Base-by-base conservation (phyloP, 2,888 invertebrate species). In the Bembecia ichneumoniformis region DNA sequence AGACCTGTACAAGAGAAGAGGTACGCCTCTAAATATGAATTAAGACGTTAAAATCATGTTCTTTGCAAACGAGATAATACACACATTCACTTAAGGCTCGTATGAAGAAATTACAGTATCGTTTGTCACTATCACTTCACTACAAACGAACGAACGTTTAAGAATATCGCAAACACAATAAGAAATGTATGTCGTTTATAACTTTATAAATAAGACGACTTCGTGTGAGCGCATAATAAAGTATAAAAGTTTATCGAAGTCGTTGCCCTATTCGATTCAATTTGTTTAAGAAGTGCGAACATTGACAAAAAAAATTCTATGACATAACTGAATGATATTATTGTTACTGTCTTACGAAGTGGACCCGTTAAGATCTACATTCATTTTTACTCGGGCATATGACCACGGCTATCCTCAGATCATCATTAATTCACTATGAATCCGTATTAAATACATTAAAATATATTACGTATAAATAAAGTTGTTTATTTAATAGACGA, bases 141-240 rank as follows among this genome's bases (percentile, higher is more conserved):
- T 56, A 58, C 61, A 68, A 66, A 28, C 28, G 28, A 2, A 28
- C 40, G 17, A 68, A 68, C 63, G 66, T 74, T 74, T 58, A 66
- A 62, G 63, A 64, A 62, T 57, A 58, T 55, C 56, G 57, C 55
- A 57, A 52, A 62, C 62, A 64, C 68, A 69, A 67, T 69, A 71
- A 69, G 64, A 64, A 63, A 66, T 65, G 66, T 65, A 55, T 59
- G 58, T 63, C 62, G 59, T 76, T 77, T 71, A 73, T 72, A 74
- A 74, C 75, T 77, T 76, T 68, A 77, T 74, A 72, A 72, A 77
- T 74, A 72, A 72, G 64, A 61, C 58, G 56, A 59, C 67, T 66
- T 58, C 71, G 71, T 75, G 74, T 74, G 71, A 66, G 69, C 63
- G 73, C 71, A 74, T 78, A 77, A 80, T 74, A 75, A 71, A 61